Evolutionary conservation across 2,797 vertebrate species (phyloP).

Genomic region (Phrynocephalus vlangalii): DNA sequence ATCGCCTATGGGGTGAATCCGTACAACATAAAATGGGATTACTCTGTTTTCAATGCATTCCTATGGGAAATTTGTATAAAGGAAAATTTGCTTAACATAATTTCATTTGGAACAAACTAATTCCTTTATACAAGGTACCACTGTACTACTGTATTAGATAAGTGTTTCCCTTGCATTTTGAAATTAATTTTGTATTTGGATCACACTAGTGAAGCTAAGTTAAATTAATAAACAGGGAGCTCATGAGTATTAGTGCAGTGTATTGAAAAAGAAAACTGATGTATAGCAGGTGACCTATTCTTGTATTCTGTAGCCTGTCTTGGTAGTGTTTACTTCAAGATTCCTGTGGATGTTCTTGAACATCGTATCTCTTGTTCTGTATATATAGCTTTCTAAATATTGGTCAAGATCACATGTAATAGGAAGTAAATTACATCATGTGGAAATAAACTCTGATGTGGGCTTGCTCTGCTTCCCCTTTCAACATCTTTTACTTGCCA

Average conservation of each 20-base stretch:
- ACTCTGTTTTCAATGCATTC: no score
- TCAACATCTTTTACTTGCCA: neutral
- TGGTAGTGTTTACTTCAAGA: constrained; percentile 1
- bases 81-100: no score
- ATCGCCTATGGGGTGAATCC: no score
- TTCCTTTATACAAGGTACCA: no score
- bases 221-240: neutral
- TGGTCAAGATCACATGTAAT: neutral
- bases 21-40: no score
- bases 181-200: neutral
- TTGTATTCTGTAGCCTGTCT: neutral
- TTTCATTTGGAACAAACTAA: no score
- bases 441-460: neutral
- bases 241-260: neutral
- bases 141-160: neutral
- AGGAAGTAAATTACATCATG: neutral
- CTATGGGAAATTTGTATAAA: no score
- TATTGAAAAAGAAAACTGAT: neutral
- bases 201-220: neutral
- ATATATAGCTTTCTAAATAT: neutral
- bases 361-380: neutral
- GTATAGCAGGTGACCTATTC: neutral
- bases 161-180: neutral
- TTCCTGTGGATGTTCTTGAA: neutral
- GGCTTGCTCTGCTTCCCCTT: neutral